A percentile compares a stretch with the other conserved stretches of the same genome.
Evolutionary conservation across 2,113 vertebrate species (phyloP).

Genomic region (Misgurnus mizolepis): DNA sequence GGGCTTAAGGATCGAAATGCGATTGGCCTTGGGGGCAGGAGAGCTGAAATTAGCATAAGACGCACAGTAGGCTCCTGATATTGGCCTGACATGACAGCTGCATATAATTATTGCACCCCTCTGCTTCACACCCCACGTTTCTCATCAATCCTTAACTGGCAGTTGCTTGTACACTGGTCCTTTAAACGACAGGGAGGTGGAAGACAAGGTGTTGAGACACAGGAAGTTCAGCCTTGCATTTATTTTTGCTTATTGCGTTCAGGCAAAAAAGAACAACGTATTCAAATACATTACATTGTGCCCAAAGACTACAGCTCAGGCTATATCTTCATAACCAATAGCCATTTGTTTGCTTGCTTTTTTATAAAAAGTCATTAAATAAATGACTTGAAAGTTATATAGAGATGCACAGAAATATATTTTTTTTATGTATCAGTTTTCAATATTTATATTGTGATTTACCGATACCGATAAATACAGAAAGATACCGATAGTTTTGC

Average conservation of each 20-base stretch:
- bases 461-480: no score
- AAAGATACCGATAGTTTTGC: no score
- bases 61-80: slow-evolving; percentile 31
- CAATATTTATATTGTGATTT: no score
- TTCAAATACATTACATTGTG: slow-evolving; percentile 1
- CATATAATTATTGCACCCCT: slow-evolving; percentile 36
- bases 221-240: slow-evolving; percentile 3
- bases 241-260: background rate
- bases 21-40: slow-evolving; percentile 42
- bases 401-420: no score
- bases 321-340: background rate
- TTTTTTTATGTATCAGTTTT: no score
- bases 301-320: background rate
- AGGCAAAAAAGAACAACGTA: background rate
- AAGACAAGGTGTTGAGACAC: background rate
- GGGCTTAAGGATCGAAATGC: slow-evolving; percentile 37
- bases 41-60: slow-evolving; percentile 49
- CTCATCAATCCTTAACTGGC: slow-evolving; percentile 17
- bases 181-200: slow-evolving; percentile 21
- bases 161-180: slow-evolving; percentile 9
- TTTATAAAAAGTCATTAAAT: background rate
- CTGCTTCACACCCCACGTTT: background rate
- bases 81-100: slow-evolving; percentile 37
- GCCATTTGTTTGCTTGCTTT: background rate
- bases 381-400: background rate